Conservation (phyloP, 2,888 invertebrate genomes). For the Trichopoda pennipes region DNA sequence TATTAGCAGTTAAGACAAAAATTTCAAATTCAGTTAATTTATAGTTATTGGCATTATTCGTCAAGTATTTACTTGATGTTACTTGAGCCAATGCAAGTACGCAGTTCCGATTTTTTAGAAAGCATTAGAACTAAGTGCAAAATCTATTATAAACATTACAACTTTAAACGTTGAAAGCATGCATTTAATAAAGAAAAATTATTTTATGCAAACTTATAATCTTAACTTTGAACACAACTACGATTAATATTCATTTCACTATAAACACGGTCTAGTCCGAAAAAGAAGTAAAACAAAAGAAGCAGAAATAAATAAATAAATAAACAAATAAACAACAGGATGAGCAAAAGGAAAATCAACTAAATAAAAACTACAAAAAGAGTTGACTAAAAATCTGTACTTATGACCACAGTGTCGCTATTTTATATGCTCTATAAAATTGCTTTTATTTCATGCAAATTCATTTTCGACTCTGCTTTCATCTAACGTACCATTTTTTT, state of each 20-base stretch:
- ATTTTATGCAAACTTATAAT: conserved; percentile 10
- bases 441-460: conserved; percentile 61
- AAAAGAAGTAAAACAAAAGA: conserved; percentile 14
- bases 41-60: no score
- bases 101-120: no score
- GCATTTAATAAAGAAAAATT: conserved; percentile 53
- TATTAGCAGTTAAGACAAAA: no score
- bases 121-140: neutral
- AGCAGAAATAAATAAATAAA: neutral
- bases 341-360: conserved; percentile 6
- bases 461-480: conserved; percentile 37
- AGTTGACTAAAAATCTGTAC: conserved; percentile 51
- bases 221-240: neutral
- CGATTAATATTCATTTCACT: conserved; percentile 25
- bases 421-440: conserved; percentile 57
- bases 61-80: no score
- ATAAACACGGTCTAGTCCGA: neutral
- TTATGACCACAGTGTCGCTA: conserved; percentile 60
- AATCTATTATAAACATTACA: neutral
- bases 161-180: conserved; percentile 44
- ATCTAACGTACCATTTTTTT: conserved; percentile 22
- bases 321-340: neutral
- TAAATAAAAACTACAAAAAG: conserved; percentile 30
- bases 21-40: no score
- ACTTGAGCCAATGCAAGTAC: no score